These are phyloP conservation scores for Acrocephalus scirpaceus DNA, from an alignment of 2,797 vertebrate species.

Conservation along the genomic window DNA sequence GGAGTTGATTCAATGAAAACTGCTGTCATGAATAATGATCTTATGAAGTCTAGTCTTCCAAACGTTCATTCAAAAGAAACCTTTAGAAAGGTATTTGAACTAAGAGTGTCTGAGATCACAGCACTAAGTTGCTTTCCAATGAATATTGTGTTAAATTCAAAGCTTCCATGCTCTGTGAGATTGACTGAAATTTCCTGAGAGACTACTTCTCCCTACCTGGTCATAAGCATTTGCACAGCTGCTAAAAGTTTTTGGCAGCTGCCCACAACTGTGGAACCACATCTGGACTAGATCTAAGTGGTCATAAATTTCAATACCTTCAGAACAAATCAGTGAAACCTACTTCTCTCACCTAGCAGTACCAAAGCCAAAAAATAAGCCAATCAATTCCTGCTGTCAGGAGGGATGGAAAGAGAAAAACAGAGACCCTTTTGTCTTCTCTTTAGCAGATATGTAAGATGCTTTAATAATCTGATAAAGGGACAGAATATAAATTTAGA, in stretches of 20 bases:
- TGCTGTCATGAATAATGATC: background rate
- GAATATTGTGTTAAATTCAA: conserved; percentile 13
- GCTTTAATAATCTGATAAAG: background rate
- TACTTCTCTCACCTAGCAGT: background rate
- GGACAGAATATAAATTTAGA: background rate
- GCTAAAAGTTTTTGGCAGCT: conserved; percentile 31
- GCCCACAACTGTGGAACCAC: background rate
- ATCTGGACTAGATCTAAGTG: conserved; percentile 45
- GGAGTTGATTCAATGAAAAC: background rate
- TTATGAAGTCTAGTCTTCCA: background rate
- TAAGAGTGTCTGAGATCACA: background rate
- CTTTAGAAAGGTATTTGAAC: background rate
- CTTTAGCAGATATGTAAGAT: background rate
- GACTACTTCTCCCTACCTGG: background rate
- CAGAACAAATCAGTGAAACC: background rate
- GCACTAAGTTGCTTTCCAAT: background rate
- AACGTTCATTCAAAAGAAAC: background rate
- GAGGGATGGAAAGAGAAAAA: conserved; percentile 13
- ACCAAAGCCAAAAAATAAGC: background rate
- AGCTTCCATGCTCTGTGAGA: background rate
- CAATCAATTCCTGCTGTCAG: background rate
- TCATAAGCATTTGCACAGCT: conserved; percentile 46
- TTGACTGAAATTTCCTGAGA: conserved; percentile 42
- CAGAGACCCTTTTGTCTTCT: background rate
- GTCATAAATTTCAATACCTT: conserved; percentile 40